phyloP scores from a whole-genome alignment of 2,113 vertebrate genomes.

The Prunella fulvescens region DNA sequence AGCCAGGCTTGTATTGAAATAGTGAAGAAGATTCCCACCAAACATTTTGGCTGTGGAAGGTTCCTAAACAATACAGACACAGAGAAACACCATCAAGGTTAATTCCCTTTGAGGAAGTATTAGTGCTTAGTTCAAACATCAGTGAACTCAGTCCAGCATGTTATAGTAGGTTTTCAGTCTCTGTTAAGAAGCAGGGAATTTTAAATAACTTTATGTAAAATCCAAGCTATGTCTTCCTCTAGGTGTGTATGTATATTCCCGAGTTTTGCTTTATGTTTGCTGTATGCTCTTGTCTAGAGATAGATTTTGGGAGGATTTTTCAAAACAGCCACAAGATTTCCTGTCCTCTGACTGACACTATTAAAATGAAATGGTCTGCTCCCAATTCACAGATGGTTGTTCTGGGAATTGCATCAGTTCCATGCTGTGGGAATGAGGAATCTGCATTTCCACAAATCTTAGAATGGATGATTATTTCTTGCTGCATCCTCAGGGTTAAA shows the following conservation, averaged over 20 bases:
- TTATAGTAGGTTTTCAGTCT: neutral
- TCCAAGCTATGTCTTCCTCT: neutral
- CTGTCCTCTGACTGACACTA: neutral
- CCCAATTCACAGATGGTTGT: neutral
- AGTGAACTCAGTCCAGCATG: neutral
- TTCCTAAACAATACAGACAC: neutral
- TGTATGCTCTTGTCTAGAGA: neutral
- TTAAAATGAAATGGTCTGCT: neutral
- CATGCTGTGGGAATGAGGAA: neutral
- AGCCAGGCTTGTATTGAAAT: neutral
- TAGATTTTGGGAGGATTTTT: neutral
- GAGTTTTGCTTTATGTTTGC: neutral
- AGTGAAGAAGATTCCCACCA: neutral
- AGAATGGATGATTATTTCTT: neutral
- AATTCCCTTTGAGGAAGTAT: neutral
- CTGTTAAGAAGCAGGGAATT: neutral
- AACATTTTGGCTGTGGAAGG: neutral
- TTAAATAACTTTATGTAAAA: neutral
- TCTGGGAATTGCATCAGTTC: neutral
- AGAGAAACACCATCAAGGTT: neutral
- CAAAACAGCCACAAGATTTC: neutral
- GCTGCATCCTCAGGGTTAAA: neutral
- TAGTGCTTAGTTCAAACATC: neutral
- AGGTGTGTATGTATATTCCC: accelerated
- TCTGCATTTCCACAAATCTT: neutral